A percentile compares a stretch with the other conserved stretches of the same genome.
These are phyloP conservation scores for Patella depressa DNA, from an alignment of 2,888 invertebrate species.

Conservation along the genomic window DNA sequence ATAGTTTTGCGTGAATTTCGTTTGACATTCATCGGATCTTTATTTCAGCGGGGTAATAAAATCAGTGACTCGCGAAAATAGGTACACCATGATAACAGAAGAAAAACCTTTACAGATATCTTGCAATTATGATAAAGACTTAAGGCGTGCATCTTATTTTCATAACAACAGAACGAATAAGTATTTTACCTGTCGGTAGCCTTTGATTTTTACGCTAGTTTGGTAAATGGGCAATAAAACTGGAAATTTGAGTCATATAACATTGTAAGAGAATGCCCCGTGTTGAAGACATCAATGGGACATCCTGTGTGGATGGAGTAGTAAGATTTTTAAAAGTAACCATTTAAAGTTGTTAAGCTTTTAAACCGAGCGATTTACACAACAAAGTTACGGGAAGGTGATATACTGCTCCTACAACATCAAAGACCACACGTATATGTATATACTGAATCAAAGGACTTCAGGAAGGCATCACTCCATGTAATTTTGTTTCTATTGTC, in stretches of 20 bases:
- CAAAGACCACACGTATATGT: conserved; percentile 2
- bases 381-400: neutral
- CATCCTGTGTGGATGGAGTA: conserved; percentile 6
- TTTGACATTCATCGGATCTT: conserved; percentile 7
- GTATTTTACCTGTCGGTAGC: neutral
- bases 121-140: conserved; percentile 6
- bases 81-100: conserved; percentile 3
- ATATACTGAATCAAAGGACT: no score
- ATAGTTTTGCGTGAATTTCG: conserved; percentile 3
- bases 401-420: neutral
- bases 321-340: neutral
- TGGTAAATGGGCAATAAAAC: conserved; percentile 9
- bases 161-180: conserved; percentile 6
- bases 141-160: conserved; percentile 11
- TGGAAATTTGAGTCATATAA: conserved; percentile 5
- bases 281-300: neutral
- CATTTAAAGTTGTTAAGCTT: no score
- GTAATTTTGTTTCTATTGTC: no score
- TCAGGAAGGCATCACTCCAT: no score
- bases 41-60: conserved; percentile 1
- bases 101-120: conserved; percentile 1
- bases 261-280: conserved; percentile 9
- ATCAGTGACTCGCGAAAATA: conserved; percentile 9
- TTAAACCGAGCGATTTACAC: neutral
- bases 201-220: conserved; percentile 7